Base-by-base conservation (phyloP, 1,140 invertebrate genomes). In the Rhizoglyphus robini region DNA sequence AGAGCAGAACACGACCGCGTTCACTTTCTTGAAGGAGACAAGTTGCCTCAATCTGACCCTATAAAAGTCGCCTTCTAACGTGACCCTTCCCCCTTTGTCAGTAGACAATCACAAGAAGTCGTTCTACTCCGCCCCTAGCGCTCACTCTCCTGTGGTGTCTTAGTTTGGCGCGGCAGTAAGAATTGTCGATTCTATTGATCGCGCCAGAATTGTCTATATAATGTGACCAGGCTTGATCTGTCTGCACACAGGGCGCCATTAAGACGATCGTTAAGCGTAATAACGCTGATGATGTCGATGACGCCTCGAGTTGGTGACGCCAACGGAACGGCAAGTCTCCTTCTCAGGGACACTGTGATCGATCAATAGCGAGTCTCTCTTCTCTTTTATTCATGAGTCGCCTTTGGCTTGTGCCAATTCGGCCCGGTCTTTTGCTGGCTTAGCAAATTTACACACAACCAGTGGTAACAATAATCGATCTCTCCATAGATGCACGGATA, bases 401-500 rank as follows among this genome's bases (percentile, higher is more conserved):
- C 36, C 36, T 8, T 41, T 18, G 18, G n/a, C 15, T 46, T 46
- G 41, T 46, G 51, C 51, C 51, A 65, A 51, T 25, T 63, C 32
- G 32, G 65, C 29, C 36, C 36, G 18, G 18, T 41, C 36, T 41
- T 41, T 41, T 41, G 36, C 8, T 41, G 18, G n/a, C n/a, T n/a
- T n/a, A n/a, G n/a, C n/a, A n/a, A n/a, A n/a, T n/a, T n/a, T n/a
- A n/a, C n/a, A n/a, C n/a, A n/a, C n/a, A n/a, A n/a, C n/a, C n/a
- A n/a, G n/a, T n/a, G n/a, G n/a, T n/a, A n/a, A n/a, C n/a, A n/a
- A n/a, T n/a, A n/a, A n/a, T n/a, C n/a, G n/a, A n/a, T n/a, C n/a
- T n/a, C n/a, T n/a, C n/a, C n/a, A 41, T 63, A 73, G 72, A 73
- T 73, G 72, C 72, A 73, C 60, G 72, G 72, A 8, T 73, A 73